Evolutionary conservation across 1,140 invertebrate genomes (phyloP).

Genomic region (Phymorhynchus buccinoides): DNA sequence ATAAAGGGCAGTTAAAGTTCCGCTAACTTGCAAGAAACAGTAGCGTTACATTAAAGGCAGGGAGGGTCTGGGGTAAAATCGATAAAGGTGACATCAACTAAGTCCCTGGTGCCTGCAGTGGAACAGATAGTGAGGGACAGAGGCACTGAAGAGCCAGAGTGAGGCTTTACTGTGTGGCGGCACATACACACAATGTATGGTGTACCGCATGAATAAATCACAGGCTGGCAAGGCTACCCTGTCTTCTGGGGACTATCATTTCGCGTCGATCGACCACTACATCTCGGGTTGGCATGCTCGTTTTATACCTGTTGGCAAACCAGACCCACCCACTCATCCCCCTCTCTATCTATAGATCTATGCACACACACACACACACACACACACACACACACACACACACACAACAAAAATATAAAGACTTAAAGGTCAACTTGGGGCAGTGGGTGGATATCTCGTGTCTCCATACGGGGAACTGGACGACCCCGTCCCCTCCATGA

Average conservation of each 20-base stretch:
- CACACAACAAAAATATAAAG: too few species aligned
- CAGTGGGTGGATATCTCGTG: too few species aligned
- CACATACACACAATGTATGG: not conserved
- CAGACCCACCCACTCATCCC: not conserved
- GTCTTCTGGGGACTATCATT: slow-evolving; percentile 32
- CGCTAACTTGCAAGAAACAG: too few species aligned
- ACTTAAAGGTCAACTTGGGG: too few species aligned
- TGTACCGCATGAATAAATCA: slow-evolving; percentile 32
- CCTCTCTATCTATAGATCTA: too few species aligned
- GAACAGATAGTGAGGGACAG: not conserved
- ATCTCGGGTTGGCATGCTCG: slow-evolving; percentile 19
- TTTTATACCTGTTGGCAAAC: too few species aligned
- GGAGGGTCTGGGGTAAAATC: not conserved
- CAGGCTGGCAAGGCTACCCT: not conserved
- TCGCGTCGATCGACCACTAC: slow-evolving; percentile 19
- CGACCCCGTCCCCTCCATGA: too few species aligned
- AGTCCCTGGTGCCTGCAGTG: not conserved
- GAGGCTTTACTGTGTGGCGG: not conserved
- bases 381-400: too few species aligned
- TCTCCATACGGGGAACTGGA: too few species aligned
- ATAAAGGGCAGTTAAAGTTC: too few species aligned
- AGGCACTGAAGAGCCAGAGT: not conserved
- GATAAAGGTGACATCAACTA: not conserved
- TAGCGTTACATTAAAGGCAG: too few species aligned
- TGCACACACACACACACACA: too few species aligned